phyloP scores from a whole-genome alignment of 2,888 invertebrate genomes.

The Cepaea hortensis region DNA sequence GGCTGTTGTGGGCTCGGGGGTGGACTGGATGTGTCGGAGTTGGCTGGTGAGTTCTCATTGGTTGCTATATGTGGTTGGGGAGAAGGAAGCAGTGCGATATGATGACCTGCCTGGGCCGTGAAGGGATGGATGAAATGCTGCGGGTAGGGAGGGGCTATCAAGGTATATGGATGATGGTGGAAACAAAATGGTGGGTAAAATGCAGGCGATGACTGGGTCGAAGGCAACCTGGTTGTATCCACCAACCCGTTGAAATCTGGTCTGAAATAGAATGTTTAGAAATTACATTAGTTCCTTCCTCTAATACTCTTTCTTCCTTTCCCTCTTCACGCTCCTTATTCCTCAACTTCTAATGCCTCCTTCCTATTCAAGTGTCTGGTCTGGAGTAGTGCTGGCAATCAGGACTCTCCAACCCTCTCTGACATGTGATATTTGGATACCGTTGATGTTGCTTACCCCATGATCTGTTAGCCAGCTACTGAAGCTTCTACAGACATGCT shows the following conservation, averaged over 20 bases:
- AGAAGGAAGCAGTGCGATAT: slow-evolving; percentile 33
- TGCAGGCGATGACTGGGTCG: slow-evolving; percentile 23
- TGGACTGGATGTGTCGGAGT: slow-evolving; percentile 66
- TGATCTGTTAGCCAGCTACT: no score
- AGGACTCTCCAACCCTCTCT: no score
- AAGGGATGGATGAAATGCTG: slow-evolving; percentile 27
- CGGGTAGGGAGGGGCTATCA: slow-evolving; percentile 8
- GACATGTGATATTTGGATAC: no score
- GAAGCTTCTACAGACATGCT: no score
- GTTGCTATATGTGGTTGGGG: slow-evolving; percentile 53
- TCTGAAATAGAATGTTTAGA: neutral
- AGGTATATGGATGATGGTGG: slow-evolving; percentile 11
- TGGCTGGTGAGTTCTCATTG: slow-evolving; percentile 59
- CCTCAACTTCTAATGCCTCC: neutral
- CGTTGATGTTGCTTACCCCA: no score
- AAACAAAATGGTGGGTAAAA: slow-evolving; percentile 25
- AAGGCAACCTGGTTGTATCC: slow-evolving; percentile 19
- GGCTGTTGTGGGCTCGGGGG: slow-evolving; percentile 58
- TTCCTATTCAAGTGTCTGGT: no score
- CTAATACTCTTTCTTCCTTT: no score
- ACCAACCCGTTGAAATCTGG: slow-evolving; percentile 41
- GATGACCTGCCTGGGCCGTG: slow-evolving; percentile 15
- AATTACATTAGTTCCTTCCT: neutral
- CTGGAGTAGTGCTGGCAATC: no score
- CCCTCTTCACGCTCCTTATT: neutral